Percentiles rank a stretch among this genome's conserved stretches.
These are phyloP conservation scores for Lepidochitona cinerea DNA, from an alignment of 2,888 invertebrate genomes.

Conservation along the genomic window DNA sequence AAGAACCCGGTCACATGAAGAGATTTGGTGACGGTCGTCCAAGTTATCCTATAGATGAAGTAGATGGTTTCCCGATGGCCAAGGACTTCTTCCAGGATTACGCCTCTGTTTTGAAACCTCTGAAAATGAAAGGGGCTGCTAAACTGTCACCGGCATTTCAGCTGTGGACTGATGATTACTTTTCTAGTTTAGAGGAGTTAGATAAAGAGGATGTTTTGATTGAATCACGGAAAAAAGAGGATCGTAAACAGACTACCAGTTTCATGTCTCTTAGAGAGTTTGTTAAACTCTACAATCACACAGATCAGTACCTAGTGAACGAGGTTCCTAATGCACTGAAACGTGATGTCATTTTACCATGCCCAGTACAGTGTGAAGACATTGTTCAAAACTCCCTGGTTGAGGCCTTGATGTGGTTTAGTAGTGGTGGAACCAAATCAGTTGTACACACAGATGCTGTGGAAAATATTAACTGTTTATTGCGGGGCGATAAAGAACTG, in stretches of 20 bases:
- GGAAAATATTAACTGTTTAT: slow-evolving; percentile 69
- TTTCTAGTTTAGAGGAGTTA: slow-evolving; percentile 44
- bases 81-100: slow-evolving; percentile 56
- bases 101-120: slow-evolving; percentile 47
- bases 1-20: slow-evolving; percentile 53
- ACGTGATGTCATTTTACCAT: slow-evolving; percentile 59
- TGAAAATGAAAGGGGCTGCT: slow-evolving; percentile 61
- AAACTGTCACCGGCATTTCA: slow-evolving; percentile 51
- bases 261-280: slow-evolving; percentile 61
- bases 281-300: slow-evolving; percentile 56
- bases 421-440: slow-evolving; percentile 70
- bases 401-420: slow-evolving; percentile 68
- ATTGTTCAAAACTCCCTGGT: slow-evolving; percentile 50
- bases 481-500: slow-evolving; percentile 62
- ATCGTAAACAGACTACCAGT: slow-evolving; percentile 46
- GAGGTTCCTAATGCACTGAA: slow-evolving; percentile 61
- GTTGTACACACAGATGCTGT: slow-evolving; percentile 68
- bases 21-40: slow-evolving; percentile 60
- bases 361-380: slow-evolving; percentile 59
- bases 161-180: slow-evolving; percentile 66
- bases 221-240: slow-evolving; percentile 67
- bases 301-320: slow-evolving; percentile 65
- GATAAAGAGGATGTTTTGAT: slow-evolving; percentile 44
- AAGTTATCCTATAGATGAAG: slow-evolving; percentile 41
- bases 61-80: slow-evolving; percentile 50